A percentile compares a stretch with the other conserved stretches of the same genome.
Evolutionary conservation across 2,113 vertebrate genomes (phyloP).

Genomic region (Mus pahari): DNA sequence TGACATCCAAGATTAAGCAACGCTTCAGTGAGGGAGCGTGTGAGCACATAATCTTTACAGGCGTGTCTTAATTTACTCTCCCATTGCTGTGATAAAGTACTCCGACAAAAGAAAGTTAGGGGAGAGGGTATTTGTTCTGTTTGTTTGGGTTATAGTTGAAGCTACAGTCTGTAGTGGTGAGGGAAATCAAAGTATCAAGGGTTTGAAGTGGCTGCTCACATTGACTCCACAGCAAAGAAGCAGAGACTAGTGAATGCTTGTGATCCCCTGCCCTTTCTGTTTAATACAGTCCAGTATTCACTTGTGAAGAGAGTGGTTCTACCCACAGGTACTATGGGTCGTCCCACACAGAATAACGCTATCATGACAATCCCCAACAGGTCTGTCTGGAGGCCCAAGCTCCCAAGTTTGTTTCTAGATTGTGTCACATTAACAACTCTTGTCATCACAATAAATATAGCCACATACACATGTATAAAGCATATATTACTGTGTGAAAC

Average conservation of each 20-base stretch:
- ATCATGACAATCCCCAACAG: background rate
- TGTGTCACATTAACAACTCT: background rate
- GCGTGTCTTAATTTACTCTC: background rate
- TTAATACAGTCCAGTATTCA: too few species aligned
- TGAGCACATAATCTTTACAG: background rate
- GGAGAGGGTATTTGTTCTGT: background rate
- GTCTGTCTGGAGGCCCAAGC: background rate
- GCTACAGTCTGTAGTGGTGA: background rate
- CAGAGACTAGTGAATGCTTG: too few species aligned
- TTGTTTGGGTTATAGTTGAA: background rate
- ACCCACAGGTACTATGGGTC: background rate
- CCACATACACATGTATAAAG: accelerated
- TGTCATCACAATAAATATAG: background rate
- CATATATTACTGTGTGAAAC: background rate
- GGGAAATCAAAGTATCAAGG: too few species aligned
- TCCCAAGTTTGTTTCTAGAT: background rate
- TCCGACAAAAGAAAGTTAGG: background rate
- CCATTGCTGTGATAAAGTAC: background rate
- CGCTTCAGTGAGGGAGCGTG: too few species aligned
- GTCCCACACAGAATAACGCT: background rate
- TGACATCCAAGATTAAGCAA: background rate
- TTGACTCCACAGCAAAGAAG: background rate
- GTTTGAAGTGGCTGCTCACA: background rate
- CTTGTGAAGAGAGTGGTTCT: too few species aligned
- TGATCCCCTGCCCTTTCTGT: background rate